Conservation (phyloP, 2,113 vertebrate species). For the Agelaius tricolor region DNA sequence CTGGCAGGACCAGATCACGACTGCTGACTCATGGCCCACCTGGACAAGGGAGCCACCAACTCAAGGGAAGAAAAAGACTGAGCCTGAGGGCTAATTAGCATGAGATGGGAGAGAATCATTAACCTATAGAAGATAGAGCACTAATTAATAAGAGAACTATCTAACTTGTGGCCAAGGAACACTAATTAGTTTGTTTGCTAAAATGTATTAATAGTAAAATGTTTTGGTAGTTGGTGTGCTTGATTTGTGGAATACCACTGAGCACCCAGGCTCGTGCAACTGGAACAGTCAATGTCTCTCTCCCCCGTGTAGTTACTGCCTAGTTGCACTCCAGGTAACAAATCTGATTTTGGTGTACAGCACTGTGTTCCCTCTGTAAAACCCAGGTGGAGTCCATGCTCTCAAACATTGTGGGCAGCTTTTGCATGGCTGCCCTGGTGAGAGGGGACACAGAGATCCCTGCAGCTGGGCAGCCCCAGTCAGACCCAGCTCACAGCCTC, state of each 20-base stretch:
- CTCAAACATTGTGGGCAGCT: not conserved
- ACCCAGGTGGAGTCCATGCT: accelerated
- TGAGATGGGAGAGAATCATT: not conserved
- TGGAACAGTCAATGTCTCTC: not conserved
- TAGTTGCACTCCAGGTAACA: not conserved
- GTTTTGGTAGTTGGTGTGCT: not conserved
- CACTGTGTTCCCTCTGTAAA: not conserved
- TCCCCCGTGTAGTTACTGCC: not conserved
- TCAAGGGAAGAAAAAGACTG: not conserved
- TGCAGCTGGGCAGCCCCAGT: not conserved
- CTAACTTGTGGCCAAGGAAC: too few species aligned
- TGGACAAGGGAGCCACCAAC: not conserved
- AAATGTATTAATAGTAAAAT: not conserved
- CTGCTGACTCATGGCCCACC: not conserved
- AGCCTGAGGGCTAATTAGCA: not conserved
- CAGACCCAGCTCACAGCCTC: not conserved
- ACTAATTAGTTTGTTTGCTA: not conserved
- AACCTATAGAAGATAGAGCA: not conserved
- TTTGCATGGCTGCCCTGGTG: not conserved
- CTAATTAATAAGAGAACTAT: not conserved
- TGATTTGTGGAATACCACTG: not conserved
- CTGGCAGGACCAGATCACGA: not conserved
- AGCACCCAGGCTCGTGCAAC: not conserved
- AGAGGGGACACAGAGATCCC: not conserved
- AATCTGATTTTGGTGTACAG: not conserved